Evolutionary conservation across 1,140 invertebrate genomes (phyloP), one percentile per base, ranked within the genome.

Genomic region (Aphelinus certus): DNA sequence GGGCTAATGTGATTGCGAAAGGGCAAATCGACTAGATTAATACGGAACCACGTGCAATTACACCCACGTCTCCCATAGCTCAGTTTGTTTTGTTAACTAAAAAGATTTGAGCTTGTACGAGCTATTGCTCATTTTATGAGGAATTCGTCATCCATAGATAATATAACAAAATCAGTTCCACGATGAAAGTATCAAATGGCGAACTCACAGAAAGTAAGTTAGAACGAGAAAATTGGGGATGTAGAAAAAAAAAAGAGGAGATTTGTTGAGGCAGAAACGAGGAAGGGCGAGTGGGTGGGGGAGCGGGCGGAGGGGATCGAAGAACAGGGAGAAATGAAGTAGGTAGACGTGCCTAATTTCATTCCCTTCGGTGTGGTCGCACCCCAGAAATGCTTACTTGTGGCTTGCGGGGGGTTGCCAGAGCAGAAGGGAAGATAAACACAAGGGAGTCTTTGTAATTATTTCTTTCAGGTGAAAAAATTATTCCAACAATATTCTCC

Each of bases 331-430:
- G 61, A 71, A 42, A 71, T 56, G 51, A 53, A 63, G 70, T 71
- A 64, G 70, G 46, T 66, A 65, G 62, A 66, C 71, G 49, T 64
- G 62, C 62, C 64, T 73, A 66, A 66, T 67, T 73, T 67, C 66
- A 66, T 73, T 64, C 64, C 64, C 63, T 73, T 66, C 45, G 71
- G 53, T 60, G 7, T 45, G 56, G 53, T 48, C n/a, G 56, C 55
- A 73, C 63, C n/a, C 62, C n/a, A 56, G 53, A 57, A 55, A 58
- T 26, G 61, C 61, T 51, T 48, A 56, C n/a, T 73, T 73, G 62
- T n/a, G 62, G 71, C 55, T 73, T 66, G 62, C n/a, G 46, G n/a
- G 1, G 70, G 51, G 48, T 64, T 64, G 42, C 51, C 10, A 64
- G 49, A 43, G 47, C 10, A 51, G 42, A 7, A 10, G 45, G 26